Evolutionary conservation across 2,113 vertebrate species (phyloP).

Genomic region (Castor canadensis): DNA sequence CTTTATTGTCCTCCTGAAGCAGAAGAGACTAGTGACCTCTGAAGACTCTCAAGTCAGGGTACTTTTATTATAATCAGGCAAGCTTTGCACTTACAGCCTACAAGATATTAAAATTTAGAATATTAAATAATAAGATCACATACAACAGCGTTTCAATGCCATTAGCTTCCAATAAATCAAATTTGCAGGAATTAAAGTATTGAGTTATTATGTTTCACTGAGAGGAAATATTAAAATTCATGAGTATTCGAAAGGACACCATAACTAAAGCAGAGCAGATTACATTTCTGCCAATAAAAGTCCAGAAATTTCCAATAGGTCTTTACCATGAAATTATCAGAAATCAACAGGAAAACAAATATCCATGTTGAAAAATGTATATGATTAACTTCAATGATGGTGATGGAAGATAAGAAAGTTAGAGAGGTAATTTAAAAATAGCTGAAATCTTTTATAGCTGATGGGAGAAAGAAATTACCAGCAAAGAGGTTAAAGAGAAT

Average conservation of each 20-base stretch:
- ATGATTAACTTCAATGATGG: constrained; percentile 26
- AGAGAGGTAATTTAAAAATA: constrained; percentile 43
- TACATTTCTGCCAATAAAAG: constrained; percentile 51
- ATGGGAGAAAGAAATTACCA: constrained; percentile 37
- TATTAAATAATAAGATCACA: constrained; percentile 75
- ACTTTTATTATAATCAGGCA: constrained; percentile 55
- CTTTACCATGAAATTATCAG: constrained; percentile 46
- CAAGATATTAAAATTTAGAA: constrained; percentile 67
- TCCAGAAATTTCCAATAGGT: not conserved
- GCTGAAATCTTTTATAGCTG: constrained; percentile 31
- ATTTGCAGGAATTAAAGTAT: constrained; percentile 72
- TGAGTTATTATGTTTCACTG: constrained; percentile 66
- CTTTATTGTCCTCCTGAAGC: constrained; percentile 31
- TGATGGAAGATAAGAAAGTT: not conserved
- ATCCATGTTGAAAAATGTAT: not conserved
- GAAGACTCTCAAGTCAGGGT: not conserved
- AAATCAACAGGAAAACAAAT: constrained; percentile 55
- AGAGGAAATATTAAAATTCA: constrained; percentile 76
- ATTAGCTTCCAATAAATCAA: constrained; percentile 74
- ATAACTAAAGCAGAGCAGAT: constrained; percentile 58
- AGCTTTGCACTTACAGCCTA: constrained; percentile 49
- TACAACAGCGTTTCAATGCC: constrained; percentile 49
- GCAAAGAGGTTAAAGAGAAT: constrained; percentile 39
- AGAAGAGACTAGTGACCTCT: not conserved
- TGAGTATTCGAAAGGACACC: constrained; percentile 64